Evolutionary conservation across 2,113 vertebrate species (phyloP).

Genomic region (Callipepla squamata): DNA sequence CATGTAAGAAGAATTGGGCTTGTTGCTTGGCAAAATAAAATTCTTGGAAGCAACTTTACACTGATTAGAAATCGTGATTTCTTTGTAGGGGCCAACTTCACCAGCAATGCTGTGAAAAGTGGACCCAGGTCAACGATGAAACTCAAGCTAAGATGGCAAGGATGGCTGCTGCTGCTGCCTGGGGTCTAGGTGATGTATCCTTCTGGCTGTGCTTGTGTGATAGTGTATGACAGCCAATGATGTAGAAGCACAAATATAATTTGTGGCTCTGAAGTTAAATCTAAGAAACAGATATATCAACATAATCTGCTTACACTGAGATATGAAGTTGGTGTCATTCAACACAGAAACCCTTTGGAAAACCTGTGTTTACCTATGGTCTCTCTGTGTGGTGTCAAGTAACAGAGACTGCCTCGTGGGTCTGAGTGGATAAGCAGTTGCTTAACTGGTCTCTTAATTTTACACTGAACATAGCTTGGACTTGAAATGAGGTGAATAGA

Average conservation of each 20-base stretch:
- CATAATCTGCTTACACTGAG: fast-evolving
- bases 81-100: slow-evolving; percentile 93
- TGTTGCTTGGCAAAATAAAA: background rate
- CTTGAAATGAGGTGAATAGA: background rate
- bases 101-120: slow-evolving; percentile 98
- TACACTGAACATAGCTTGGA: background rate
- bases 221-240: fast-evolving
- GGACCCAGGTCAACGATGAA: slow-evolving; percentile 95
- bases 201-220: background rate
- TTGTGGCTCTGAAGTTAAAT: too few species aligned
- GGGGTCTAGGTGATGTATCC: slow-evolving; percentile 90
- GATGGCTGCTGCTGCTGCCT: slow-evolving; percentile 98
- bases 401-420: background rate
- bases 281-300: background rate
- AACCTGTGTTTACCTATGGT: background rate
- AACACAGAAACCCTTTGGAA: background rate
- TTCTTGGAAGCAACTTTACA: background rate
- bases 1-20: background rate
- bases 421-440: background rate
- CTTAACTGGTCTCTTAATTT: background rate
- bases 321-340: background rate
- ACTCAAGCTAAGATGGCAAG: slow-evolving; percentile 98
- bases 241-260: background rate
- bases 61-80: background rate
- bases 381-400: background rate